phyloP scores from a whole-genome alignment of 1,140 invertebrate species.

The Drosophila baimaii region DNA sequence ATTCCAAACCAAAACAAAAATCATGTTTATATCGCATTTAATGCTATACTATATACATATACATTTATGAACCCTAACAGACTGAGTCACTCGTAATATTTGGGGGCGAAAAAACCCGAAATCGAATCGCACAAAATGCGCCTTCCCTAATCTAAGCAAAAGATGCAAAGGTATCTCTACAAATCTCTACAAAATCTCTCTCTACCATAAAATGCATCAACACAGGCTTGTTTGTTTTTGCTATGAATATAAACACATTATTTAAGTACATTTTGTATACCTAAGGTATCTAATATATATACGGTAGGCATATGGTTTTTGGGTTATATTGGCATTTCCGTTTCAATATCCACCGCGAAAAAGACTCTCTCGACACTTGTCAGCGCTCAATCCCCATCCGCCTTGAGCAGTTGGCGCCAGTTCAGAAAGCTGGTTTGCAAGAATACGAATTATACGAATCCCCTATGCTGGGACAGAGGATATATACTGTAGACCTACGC shows the following conservation, averaged over 20 bases:
- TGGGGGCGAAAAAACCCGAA: conserved; percentile 16
- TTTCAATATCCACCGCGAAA: conserved; percentile 33
- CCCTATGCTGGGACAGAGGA: conserved; percentile 33
- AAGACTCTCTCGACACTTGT: conserved; percentile 49
- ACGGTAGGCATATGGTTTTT: conserved; percentile 37
- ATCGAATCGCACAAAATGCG: conserved; percentile 20
- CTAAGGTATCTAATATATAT: conserved; percentile 1
- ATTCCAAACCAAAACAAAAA: not conserved
- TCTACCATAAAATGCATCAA: conserved; percentile 48
- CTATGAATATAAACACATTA: conserved; percentile 54
- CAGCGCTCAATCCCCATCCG: conserved; percentile 39
- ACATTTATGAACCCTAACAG: conserved; percentile 2
- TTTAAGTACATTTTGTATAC: conserved; percentile 44
- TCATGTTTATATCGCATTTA: not conserved
- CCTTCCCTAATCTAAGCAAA: conserved; percentile 36
- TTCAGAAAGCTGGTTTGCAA: conserved; percentile 32
- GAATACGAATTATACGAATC: conserved; percentile 24
- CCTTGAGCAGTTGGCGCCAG: conserved; percentile 57
- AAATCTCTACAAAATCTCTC: too few relatives aligned
- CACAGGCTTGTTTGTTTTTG: conserved; percentile 38
- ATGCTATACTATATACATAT: conserved; percentile 5
- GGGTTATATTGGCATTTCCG: conserved; percentile 70
- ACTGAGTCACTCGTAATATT: conserved; percentile 25
- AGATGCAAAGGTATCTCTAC: conserved; percentile 44
- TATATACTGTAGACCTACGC: conserved; percentile 10